Percentiles rank a stretch among this genome's conserved stretches.
These are phyloP conservation scores for Eilema depressum DNA, from an alignment of 2,888 invertebrate species.

Conservation along the genomic window DNA sequence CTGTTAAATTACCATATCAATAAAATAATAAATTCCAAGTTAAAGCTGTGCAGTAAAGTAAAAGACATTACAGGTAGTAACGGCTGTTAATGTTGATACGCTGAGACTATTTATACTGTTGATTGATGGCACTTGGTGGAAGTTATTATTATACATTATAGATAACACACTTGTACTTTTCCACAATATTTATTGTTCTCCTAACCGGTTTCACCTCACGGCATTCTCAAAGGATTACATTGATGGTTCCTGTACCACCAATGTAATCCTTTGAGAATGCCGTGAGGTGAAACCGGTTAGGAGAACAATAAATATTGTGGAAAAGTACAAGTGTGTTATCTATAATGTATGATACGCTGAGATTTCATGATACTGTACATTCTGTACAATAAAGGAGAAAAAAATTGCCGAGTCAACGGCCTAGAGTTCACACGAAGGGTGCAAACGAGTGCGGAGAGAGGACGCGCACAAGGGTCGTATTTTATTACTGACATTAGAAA, in stretches of 20 bases:
- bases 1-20: slow-evolving; percentile 12
- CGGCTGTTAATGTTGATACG: slow-evolving; percentile 49
- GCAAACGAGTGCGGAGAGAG: slow-evolving; percentile 62
- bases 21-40: slow-evolving; percentile 23
- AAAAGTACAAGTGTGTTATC: too few species aligned
- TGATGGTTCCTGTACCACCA: too few species aligned
- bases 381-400: slow-evolving; percentile 49
- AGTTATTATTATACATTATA: too few species aligned
- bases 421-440: slow-evolving; percentile 67
- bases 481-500: slow-evolving; percentile 60
- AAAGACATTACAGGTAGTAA: slow-evolving; percentile 53
- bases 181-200: too few species aligned
- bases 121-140: too few species aligned
- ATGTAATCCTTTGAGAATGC: too few species aligned
- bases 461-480: slow-evolving; percentile 59
- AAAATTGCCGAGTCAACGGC: slow-evolving; percentile 64
- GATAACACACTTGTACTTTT: too few species aligned
- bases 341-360: slow-evolving; percentile 55
- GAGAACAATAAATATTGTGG: too few species aligned
- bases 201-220: too few species aligned
- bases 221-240: too few species aligned
- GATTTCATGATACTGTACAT: slow-evolving; percentile 54
- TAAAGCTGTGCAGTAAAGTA: slow-evolving; percentile 27
- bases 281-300: too few species aligned
- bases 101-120: too few species aligned